Evolutionary conservation across 2,113 vertebrate species (phyloP).

Genomic region (Mus pahari): DNA sequence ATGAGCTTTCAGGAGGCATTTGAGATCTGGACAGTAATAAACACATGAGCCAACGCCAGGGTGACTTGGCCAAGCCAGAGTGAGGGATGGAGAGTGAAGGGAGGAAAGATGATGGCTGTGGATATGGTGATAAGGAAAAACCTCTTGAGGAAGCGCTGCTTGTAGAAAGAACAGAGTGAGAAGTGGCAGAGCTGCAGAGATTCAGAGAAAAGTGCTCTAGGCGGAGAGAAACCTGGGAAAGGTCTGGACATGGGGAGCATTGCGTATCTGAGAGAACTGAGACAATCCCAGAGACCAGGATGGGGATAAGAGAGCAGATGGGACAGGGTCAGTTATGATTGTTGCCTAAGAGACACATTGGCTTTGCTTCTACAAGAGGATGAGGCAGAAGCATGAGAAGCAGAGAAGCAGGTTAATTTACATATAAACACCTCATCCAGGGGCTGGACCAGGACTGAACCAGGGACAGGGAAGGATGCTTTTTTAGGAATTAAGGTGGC

Average conservation of each 20-base stretch:
- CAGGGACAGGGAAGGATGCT: not conserved
- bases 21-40: not conserved
- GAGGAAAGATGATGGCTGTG: not conserved
- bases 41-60: not conserved
- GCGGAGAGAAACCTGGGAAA: not conserved
- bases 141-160: not conserved
- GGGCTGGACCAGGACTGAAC: not conserved
- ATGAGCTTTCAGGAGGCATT: not conserved
- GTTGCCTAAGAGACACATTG: not conserved
- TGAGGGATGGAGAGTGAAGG: not conserved
- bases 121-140: not conserved
- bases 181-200: not conserved
- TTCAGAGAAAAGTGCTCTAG: not conserved
- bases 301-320: not conserved
- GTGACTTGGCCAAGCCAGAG: not conserved
- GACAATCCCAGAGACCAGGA: not conserved
- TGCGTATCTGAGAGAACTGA: not conserved
- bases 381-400: not conserved
- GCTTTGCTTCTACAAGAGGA: not conserved
- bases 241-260: not conserved
- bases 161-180: not conserved
- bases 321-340: no score
- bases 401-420: not conserved
- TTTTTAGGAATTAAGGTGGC: conserved; percentile 5
- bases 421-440: not conserved